A percentile compares a stretch with the other conserved stretches of the same genome.
Evolutionary conservation across 2,113 vertebrate genomes (phyloP).

Genomic region (Panthera tigris): DNA sequence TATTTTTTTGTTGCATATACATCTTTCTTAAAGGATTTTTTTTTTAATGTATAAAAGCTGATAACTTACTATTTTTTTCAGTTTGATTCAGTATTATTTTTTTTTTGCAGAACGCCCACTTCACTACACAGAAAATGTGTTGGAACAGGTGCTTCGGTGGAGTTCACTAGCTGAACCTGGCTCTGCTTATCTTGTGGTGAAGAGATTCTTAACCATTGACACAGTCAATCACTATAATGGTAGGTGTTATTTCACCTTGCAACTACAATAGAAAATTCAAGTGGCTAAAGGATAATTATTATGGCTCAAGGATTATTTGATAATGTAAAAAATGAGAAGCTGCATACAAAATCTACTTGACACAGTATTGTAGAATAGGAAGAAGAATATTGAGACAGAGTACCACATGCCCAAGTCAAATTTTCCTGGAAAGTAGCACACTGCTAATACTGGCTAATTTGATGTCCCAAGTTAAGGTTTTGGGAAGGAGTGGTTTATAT

Average conservation of each 20-base stretch:
- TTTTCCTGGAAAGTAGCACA: background rate
- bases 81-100: background rate
- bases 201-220: slow-evolving; percentile 87
- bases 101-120: slow-evolving; percentile 91
- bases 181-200: slow-evolving; percentile 93
- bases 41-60: background rate
- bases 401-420: too few species aligned
- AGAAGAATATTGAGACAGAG: background rate
- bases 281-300: background rate
- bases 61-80: background rate
- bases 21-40: background rate
- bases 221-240: slow-evolving; percentile 81
- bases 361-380: background rate
- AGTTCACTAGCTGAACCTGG: slow-evolving; percentile 91
- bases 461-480: background rate
- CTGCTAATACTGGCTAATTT: background rate
- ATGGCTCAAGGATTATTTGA: background rate
- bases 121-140: slow-evolving; percentile 93
- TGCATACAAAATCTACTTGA: background rate
- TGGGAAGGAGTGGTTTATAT: background rate
- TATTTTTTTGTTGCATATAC: background rate
- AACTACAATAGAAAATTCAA: background rate
- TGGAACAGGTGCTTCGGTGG: slow-evolving; percentile 96
- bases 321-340: background rate
- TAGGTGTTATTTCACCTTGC: slow-evolving; percentile 73